Evolutionary conservation across 1,140 invertebrate genomes (phyloP).

Genomic region (Temnothorax nylanderi): DNA sequence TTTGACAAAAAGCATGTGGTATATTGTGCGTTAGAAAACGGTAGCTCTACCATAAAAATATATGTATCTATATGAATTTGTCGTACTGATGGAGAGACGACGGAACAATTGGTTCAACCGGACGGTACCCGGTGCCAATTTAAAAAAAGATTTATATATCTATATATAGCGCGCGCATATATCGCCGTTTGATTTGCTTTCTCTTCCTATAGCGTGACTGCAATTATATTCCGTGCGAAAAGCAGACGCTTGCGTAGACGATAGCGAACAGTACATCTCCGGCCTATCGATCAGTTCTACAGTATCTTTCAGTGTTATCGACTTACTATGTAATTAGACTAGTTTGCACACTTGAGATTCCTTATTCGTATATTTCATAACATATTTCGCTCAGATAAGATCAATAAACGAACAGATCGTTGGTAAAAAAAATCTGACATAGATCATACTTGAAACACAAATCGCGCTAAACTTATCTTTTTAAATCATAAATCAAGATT

Average conservation of each 20-base stretch:
- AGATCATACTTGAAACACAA: neutral
- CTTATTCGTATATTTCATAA: neutral
- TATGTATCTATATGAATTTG: conserved; percentile 36
- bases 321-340: conserved; percentile 53
- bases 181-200: conserved; percentile 38
- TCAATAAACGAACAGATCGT: neutral
- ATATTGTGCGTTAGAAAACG: conserved; percentile 30
- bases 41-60: conserved; percentile 33
- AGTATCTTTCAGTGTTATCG: neutral
- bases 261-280: neutral
- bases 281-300: conserved; percentile 50
- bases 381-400: neutral
- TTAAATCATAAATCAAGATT: neutral
- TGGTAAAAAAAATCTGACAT: neutral
- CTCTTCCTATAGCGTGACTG: conserved; percentile 36
- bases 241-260: conserved; percentile 38
- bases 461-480: neutral
- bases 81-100: neutral
- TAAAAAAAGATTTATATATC: conserved; percentile 30
- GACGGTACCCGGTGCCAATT: conserved; percentile 15
- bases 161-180: conserved; percentile 22
- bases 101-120: conserved; percentile 14
- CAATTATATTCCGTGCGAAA: conserved; percentile 55
- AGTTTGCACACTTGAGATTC: conserved; percentile 69
- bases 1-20: conserved; percentile 23